These are phyloP conservation scores for Lepetodrilus schrolli DNA, from an alignment of 2,888 invertebrate species.

Conservation along the genomic window DNA sequence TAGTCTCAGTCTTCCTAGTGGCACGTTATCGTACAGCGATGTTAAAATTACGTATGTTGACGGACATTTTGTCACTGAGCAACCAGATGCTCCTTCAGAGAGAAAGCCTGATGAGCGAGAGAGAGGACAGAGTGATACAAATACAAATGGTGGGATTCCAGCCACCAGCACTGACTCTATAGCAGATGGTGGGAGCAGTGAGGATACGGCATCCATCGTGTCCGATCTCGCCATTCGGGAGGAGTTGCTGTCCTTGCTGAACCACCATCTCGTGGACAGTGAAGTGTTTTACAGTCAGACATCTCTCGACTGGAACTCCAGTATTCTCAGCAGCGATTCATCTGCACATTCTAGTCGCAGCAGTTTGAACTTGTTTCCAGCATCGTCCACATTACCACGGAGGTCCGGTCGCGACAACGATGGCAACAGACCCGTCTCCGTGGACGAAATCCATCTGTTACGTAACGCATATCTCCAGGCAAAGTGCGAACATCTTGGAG, in stretches of 20 bases:
- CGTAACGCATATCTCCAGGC: conserved; percentile 32
- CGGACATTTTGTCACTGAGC: conserved; percentile 44
- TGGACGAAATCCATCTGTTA: conserved; percentile 46
- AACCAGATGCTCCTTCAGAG: background rate
- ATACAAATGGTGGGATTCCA: background rate
- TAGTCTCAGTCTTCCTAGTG: conserved; percentile 47
- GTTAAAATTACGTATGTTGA: conserved; percentile 45
- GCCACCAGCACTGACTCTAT: background rate
- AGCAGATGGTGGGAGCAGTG: background rate
- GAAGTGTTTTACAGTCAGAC: conserved; percentile 32
- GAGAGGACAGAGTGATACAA: background rate
- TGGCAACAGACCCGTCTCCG: conserved; percentile 42
- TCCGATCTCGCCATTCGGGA: conserved; percentile 41
- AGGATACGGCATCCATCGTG: background rate
- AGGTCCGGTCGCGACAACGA: conserved; percentile 19
- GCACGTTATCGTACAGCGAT: conserved; percentile 43
- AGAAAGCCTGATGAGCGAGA: background rate
- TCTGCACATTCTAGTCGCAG: conserved; percentile 4
- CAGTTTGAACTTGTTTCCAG: conserved; percentile 13
- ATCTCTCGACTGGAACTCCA: conserved; percentile 35
- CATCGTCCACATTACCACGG: conserved; percentile 33
- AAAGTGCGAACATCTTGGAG: conserved; percentile 36
- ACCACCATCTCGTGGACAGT: conserved; percentile 36
- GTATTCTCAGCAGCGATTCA: conserved; percentile 22
- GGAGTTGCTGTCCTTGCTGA: conserved; percentile 44